phyloP scores from a whole-genome alignment of 2,888 invertebrate species.

The Atherix ibis region DNA sequence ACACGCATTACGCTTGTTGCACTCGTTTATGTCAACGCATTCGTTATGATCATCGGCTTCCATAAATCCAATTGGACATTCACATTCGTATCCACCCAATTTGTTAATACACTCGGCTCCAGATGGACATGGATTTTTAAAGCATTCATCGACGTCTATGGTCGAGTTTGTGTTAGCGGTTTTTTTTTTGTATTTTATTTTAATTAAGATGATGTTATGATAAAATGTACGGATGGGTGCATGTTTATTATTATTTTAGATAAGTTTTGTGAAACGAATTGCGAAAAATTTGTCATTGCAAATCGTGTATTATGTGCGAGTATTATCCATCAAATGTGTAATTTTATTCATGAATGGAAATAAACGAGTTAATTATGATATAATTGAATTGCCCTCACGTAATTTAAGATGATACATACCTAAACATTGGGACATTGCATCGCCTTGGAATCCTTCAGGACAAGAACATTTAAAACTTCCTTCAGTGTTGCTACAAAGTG shows the following conservation, averaged over 20 bases:
- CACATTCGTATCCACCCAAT: conserved; percentile 59
- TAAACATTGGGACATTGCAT: conserved; percentile 57
- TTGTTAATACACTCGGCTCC: conserved; percentile 59
- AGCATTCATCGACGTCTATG: conserved; percentile 61
- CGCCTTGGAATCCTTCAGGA: conserved; percentile 67
- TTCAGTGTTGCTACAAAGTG: conserved; percentile 61
- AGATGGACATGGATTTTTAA: conserved; percentile 47
- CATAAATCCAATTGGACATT: conserved; percentile 54
- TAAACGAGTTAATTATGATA: conserved; percentile 1
- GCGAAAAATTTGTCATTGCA: too few species aligned
- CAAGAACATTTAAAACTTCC: conserved; percentile 69
- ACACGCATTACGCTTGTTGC: conserved; percentile 47
- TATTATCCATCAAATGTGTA: not conserved
- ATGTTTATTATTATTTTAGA: conserved; percentile 5
- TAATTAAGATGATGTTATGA: conserved; percentile 2
- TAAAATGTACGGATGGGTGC: conserved; percentile 5
- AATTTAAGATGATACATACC: conserved; percentile 37
- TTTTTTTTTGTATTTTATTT: too few species aligned
- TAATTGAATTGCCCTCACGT: too few species aligned
- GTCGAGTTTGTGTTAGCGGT: not conserved
- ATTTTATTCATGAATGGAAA: conserved; percentile 3
- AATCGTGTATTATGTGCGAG: conserved; percentile 2
- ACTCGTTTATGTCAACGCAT: conserved; percentile 61
- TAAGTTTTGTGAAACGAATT: too few species aligned
- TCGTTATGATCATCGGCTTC: conserved; percentile 37